phyloP scores from a whole-genome alignment of 2,888 invertebrate species.

The Phalera bucephala region DNA sequence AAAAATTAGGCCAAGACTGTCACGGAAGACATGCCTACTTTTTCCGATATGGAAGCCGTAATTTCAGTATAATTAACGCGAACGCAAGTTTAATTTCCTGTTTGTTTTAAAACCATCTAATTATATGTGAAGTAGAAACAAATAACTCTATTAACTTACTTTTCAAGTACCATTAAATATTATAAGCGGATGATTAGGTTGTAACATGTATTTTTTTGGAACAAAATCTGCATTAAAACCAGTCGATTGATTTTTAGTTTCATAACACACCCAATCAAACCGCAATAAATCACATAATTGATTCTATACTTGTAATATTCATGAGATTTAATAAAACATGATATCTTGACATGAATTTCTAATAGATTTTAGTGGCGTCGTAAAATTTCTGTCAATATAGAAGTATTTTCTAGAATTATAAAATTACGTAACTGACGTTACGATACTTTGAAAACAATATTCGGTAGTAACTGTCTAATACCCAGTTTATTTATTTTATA shows the following conservation, averaged over 20 bases:
- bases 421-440: conserved; percentile 1
- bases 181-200: too few species aligned
- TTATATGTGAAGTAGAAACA: background rate
- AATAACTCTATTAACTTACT: background rate
- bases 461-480: too few species aligned
- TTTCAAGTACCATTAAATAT: too few species aligned
- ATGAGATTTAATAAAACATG: conserved; percentile 18
- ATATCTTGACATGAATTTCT: conserved; percentile 24
- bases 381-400: conserved; percentile 20
- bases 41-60: conserved; percentile 36
- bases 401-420: background rate
- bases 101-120: background rate
- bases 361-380: conserved; percentile 15
- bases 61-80: conserved; percentile 46
- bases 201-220: too few species aligned
- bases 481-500: too few species aligned
- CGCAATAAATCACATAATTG: conserved; percentile 23
- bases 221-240: too few species aligned
- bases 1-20: conserved; percentile 64
- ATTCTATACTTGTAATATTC: conserved; percentile 30
- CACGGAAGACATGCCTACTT: conserved; percentile 47
- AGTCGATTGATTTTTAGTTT: conserved; percentile 14
- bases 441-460: too few species aligned
- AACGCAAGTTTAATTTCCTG: conserved; percentile 7
- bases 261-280: conserved; percentile 17